Percentiles rank a stretch among this genome's conserved stretches.
These are phyloP conservation scores for Caenorhabditis parvicauda DNA, from an alignment of 2,888 invertebrate species.

Conservation along the genomic window DNA sequence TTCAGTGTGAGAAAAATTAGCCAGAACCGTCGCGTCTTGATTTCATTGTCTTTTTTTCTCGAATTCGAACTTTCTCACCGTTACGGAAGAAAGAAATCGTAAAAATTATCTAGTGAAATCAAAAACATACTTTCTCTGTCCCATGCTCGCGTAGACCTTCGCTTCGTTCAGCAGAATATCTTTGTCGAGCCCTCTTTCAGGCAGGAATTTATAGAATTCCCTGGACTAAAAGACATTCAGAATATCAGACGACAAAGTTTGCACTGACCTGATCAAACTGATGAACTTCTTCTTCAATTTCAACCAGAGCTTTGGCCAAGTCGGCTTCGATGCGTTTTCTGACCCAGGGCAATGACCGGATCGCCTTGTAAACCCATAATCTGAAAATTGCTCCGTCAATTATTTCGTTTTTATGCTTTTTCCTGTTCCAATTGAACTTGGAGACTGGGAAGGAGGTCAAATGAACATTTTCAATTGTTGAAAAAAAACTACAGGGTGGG, in stretches of 20 bases:
- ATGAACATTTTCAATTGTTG: neutral
- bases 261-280: slow-evolving; percentile 28
- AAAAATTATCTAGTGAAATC: too few relatives aligned
- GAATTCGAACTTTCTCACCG: too few relatives aligned
- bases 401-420: neutral
- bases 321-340: slow-evolving; percentile 24
- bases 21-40: too few relatives aligned
- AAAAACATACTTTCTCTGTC: slow-evolving; percentile 9
- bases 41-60: too few relatives aligned
- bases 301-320: slow-evolving; percentile 28
- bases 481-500: too few relatives aligned
- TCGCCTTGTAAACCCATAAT: slow-evolving; percentile 9
- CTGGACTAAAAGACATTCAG: slow-evolving; percentile 15
- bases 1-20: too few relatives aligned
- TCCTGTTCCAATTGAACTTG: too few relatives aligned
- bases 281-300: slow-evolving; percentile 46
- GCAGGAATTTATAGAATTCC: slow-evolving; percentile 65
- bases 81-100: too few relatives aligned
- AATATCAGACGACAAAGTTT: slow-evolving; percentile 63
- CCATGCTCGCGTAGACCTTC: slow-evolving; percentile 60
- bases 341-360: slow-evolving; percentile 37
- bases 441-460: too few relatives aligned
- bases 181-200: slow-evolving; percentile 68
- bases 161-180: slow-evolving; percentile 74
- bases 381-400: slow-evolving; percentile 5